A percentile compares a stretch with the other conserved stretches of the same genome.
Evolutionary conservation across 2,888 invertebrate genomes (phyloP).

Genomic region (Creontiades dilutus): DNA sequence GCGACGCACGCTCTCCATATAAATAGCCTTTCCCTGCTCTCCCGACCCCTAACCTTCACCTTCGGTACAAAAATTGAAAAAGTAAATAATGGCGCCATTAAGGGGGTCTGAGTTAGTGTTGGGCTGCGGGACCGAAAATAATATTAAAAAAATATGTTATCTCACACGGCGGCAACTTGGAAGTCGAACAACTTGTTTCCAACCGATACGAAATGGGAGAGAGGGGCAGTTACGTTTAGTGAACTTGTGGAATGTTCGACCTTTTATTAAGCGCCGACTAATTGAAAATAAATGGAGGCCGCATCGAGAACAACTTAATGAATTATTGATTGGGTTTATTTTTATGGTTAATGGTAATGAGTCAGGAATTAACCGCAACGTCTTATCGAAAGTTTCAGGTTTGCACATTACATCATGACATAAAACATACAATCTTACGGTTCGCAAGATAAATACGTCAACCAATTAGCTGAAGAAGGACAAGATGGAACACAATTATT

Average conservation of each 20-base stretch:
- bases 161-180: constrained; percentile 2
- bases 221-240: not conserved
- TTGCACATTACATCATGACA: no score
- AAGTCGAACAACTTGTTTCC: constrained; percentile 24
- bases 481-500: no score
- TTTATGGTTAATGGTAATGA: no score
- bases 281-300: no score
- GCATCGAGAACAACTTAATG: no score
- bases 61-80: constrained; percentile 42
- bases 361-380: no score
- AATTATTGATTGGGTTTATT: no score
- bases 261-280: no score
- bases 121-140: constrained; percentile 20
- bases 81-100: constrained; percentile 38
- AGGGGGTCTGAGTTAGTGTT: constrained; percentile 21
- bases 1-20: constrained; percentile 36
- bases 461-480: no score
- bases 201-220: not conserved
- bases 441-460: no score
- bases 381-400: no score
- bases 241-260: not conserved
- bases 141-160: not conserved
- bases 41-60: constrained; percentile 35
- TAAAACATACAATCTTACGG: no score
- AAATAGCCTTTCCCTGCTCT: constrained; percentile 26